phyloP scores from a whole-genome alignment of 2,797 vertebrate genomes.

The Clarias laeviceps region DNA sequence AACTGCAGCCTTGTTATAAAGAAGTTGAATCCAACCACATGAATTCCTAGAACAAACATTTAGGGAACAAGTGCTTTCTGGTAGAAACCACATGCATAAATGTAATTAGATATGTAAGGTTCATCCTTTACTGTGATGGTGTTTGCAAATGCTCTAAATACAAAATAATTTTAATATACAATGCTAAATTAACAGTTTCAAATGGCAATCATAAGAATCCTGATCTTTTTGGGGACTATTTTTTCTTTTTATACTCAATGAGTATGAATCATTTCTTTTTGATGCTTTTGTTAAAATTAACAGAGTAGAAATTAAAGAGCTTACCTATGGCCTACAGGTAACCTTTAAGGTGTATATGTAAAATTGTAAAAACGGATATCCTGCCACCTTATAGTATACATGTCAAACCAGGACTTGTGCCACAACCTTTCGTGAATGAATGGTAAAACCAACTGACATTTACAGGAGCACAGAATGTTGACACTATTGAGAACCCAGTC shows the following conservation, averaged over 20 bases:
- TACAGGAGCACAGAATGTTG: no score
- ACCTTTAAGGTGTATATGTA: background rate
- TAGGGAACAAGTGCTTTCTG: background rate
- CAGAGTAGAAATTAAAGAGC: background rate
- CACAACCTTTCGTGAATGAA: no score
- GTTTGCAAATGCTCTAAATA: background rate
- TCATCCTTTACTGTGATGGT: background rate
- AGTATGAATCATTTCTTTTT: background rate
- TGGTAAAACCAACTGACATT: no score
- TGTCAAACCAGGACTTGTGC: no score
- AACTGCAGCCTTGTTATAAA: background rate
- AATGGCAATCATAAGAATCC: background rate
- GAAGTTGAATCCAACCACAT: background rate
- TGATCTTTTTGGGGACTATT: background rate
- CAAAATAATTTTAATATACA: background rate
- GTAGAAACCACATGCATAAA: background rate
- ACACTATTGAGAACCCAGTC: no score
- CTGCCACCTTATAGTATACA: background rate
- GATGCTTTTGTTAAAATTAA: background rate
- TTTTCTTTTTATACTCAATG: background rate
- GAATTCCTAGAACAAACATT: conserved; percentile 4
- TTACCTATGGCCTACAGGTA: background rate
- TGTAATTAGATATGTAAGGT: background rate
- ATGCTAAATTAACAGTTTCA: background rate
- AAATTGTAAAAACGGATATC: background rate